Conservation (phyloP, 2,113 vertebrate species). For the Condylura cristata region DNA sequence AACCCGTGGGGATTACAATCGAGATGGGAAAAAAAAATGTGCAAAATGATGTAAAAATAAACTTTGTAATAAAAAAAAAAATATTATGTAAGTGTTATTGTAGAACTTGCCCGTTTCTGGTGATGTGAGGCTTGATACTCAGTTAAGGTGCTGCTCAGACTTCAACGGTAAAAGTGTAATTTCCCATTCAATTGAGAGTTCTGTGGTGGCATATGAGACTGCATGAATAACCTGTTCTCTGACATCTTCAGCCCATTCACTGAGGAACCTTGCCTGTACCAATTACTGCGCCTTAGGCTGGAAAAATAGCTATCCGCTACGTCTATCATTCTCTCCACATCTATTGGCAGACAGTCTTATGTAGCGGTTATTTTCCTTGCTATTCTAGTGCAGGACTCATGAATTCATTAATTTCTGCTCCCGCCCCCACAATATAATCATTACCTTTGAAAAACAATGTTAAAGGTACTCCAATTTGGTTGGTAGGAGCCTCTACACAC, state of each 20-base stretch:
- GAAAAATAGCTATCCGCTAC: neutral
- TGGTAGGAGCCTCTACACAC: neutral
- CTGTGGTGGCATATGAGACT: neutral
- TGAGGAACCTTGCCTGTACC: neutral
- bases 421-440: neutral
- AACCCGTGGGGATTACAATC: no score
- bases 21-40: no score
- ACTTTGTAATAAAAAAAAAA: no score
- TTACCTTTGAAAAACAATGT: neutral
- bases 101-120: no score
- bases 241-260: neutral
- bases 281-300: neutral
- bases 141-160: neutral
- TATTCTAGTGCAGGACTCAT: neutral
- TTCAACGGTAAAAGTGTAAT: neutral
- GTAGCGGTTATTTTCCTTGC: neutral
- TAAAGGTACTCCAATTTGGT: neutral
- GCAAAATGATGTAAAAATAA: no score
- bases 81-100: neutral
- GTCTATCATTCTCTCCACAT: neutral
- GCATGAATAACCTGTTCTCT: neutral
- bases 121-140: neutral
- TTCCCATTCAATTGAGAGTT: neutral
- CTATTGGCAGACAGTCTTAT: neutral
- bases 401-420: neutral